Evolutionary conservation across 2,888 invertebrate species (phyloP).

Genomic region (Colletes collaris): DNA sequence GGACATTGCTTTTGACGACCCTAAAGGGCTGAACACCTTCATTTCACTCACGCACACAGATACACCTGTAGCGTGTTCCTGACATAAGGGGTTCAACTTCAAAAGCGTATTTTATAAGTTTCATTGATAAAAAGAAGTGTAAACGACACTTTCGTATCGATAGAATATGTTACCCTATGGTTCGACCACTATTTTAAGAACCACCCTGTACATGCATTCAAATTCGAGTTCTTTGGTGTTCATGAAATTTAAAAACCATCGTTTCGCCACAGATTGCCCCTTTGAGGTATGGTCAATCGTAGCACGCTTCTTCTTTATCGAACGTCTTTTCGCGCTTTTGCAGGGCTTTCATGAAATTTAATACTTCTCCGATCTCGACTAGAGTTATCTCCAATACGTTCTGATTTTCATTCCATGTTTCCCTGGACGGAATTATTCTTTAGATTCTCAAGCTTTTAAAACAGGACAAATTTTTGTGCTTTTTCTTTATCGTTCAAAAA

Average conservation of each 20-base stretch:
- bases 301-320: conserved; percentile 42
- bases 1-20: conserved; percentile 46
- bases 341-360: conserved; percentile 63
- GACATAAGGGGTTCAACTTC: too few relatives aligned
- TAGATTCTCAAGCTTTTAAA: background rate
- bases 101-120: too few relatives aligned
- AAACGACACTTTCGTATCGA: too few relatives aligned
- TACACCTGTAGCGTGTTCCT: too few relatives aligned
- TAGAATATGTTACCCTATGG: too few relatives aligned
- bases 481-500: too few relatives aligned
- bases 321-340: conserved; percentile 35
- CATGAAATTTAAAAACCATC: conserved; percentile 62
- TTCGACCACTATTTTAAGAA: too few relatives aligned
- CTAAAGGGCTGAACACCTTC: conserved; percentile 4
- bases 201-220: too few relatives aligned
- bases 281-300: conserved; percentile 64
- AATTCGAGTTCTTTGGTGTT: conserved; percentile 14
- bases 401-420: conserved; percentile 6
- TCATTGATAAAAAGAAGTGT: too few relatives aligned
- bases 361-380: conserved; percentile 36
- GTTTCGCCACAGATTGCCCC: conserved; percentile 60
- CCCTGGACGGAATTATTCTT: background rate
- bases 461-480: too few relatives aligned
- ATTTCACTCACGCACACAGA: background rate
- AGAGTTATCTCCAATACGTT: background rate